Evolutionary conservation across 30 jellyfish, hydroid and myxozoan genomes (phyloP), one percentile per base, ranked within the genome.

Genomic region (Chironex yamaguchii): DNA sequence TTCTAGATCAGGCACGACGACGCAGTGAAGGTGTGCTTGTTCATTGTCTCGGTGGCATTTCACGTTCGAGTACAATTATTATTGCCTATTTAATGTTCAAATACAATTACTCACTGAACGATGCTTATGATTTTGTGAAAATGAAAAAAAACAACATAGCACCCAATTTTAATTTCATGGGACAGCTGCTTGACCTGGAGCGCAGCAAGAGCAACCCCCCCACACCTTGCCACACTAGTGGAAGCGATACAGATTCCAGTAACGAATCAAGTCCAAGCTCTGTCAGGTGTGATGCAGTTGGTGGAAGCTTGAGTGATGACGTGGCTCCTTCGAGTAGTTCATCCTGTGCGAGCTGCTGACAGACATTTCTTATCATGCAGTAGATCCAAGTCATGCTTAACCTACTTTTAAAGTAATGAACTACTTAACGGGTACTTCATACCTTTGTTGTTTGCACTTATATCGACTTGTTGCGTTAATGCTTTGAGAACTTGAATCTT

Each of bases 91-190:
- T 94, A 25, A 94, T 94, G 99, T 52, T 87, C 63, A 89, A 84
- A 58, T 89, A 94, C 80, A 81, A 83, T 48, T 94, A 74, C 92
- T 35, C 96, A 6, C 52, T 94, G n/a, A 88, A 94, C 75, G 97
- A 94, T 73, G 99, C 99, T 25, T 94, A 82, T 62, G 99, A 94
- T 65, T 82, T 49, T 70, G 99, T 94, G 17, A 94, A 94, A 73
- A 84, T 78, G 33, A 88, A 89, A 90, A 94, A 94, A 67, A 79
- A 91, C 72, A 94, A 94, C 96, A 84, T 94, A 27, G 97, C 99
- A 0, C 99, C 99, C 17, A 94, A 94, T 62, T 88, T 94, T 85
- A 94, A 85, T 58, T 94, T 94, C 86, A 94, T 94, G 99, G 97
- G 97, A 70, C 99, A 94, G 86, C 52, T 94, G 88, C 76, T 94